Evolutionary conservation across 2,888 invertebrate genomes (phyloP).

Genomic region (Eilema caniola): DNA sequence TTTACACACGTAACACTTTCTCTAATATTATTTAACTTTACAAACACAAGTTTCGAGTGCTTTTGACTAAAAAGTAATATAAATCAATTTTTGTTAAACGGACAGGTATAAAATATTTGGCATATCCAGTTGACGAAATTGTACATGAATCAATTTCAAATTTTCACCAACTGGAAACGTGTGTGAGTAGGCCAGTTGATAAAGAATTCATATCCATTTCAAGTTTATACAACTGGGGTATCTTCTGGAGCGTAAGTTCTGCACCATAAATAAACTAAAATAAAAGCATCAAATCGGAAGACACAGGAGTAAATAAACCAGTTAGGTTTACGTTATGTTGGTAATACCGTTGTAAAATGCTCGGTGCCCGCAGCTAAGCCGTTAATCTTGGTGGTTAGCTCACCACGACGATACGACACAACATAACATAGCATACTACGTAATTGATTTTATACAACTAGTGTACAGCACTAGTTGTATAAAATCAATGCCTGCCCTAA

Average conservation of each 20-base stretch:
- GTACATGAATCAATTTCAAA: too few relatives aligned
- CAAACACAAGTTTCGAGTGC: too few relatives aligned
- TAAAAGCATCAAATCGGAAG: background rate
- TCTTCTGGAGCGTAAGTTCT: background rate
- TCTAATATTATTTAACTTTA: background rate
- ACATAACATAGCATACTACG: slow-evolving; percentile 41
- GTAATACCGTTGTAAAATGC: slow-evolving; percentile 52
- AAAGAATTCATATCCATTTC: background rate
- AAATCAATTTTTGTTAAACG: too few relatives aligned
- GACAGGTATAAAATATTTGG: too few relatives aligned
- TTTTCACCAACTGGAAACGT: background rate
- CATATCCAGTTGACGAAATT: too few relatives aligned
- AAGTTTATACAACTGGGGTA: background rate
- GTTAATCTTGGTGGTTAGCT: slow-evolving; percentile 53
- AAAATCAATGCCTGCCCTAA: too few relatives aligned
- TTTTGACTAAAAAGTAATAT: too few relatives aligned
- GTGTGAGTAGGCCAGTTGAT: too few relatives aligned
- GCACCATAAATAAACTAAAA: background rate
- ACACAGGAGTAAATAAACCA: slow-evolving; percentile 10
- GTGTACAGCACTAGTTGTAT: too few relatives aligned
- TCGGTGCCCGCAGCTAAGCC: slow-evolving; percentile 46
- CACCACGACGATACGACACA: slow-evolving; percentile 44
- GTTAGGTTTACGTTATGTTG: slow-evolving; percentile 25
- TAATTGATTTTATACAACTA: slow-evolving; percentile 55
- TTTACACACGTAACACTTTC: background rate